Percentiles rank a stretch among this genome's conserved stretches.
phyloP scores from a whole-genome alignment of 2,888 invertebrate genomes.

The Apodemia hepburni region DNA sequence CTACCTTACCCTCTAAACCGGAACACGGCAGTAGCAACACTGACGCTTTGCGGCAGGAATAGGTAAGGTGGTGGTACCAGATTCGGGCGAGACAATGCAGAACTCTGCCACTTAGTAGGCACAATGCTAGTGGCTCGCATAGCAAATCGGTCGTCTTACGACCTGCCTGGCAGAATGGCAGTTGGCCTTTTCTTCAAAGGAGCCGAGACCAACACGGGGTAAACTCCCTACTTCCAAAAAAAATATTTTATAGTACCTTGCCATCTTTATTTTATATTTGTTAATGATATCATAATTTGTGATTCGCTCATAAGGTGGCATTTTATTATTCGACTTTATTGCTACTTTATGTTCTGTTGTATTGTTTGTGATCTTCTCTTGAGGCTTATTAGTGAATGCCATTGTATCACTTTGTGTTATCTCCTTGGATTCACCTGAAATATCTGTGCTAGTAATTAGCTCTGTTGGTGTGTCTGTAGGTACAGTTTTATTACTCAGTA shows the following conservation, averaged over 20 bases:
- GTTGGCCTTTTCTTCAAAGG: no score
- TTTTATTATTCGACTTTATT: not conserved
- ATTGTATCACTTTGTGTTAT: not conserved
- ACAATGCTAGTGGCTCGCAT: no score
- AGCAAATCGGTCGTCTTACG: no score
- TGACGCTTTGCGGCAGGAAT: no score
- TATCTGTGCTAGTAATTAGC: not conserved
- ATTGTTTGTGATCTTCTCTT: not conserved
- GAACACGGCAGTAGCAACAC: no score
- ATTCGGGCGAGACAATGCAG: no score
- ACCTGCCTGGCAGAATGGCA: no score
- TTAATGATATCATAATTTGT: conserved; percentile 44
- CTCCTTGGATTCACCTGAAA: not conserved
- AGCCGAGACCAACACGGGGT: no score
- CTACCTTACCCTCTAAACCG: no score
- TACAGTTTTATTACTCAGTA: not conserved
- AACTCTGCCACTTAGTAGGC: no score
- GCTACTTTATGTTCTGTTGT: not conserved
- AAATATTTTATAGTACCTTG: conserved; percentile 10
- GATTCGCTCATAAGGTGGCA: conserved; percentile 11
- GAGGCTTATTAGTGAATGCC: not conserved
- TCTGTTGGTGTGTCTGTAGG: not conserved
- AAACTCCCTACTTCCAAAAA: no score
- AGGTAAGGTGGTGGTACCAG: no score
- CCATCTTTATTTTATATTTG: conserved; percentile 44